phyloP scores from a whole-genome alignment of 1,140 invertebrate species.

The Calephelis virginiensis region DNA sequence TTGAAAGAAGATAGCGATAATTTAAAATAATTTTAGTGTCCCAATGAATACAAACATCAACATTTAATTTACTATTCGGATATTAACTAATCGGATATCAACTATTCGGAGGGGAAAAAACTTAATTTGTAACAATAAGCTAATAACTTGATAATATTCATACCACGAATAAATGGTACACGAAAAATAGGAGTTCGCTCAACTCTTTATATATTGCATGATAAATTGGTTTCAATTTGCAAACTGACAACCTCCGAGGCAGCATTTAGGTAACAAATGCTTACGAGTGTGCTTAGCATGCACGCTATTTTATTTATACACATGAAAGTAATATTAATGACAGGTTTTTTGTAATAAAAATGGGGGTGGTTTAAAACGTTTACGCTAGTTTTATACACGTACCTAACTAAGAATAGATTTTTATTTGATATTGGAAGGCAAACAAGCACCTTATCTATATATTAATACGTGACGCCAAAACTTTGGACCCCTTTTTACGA shows the following conservation, averaged over 20 bases:
- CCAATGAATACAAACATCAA: no score
- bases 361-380: neutral
- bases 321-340: conserved; percentile 19
- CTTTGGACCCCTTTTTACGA: no score
- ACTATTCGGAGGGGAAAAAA: no score
- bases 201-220: conserved; percentile 57
- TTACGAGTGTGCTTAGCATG: conserved; percentile 54
- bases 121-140: neutral
- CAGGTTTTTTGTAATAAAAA: conserved; percentile 11
- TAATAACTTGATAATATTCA: conserved; percentile 6
- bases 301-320: conserved; percentile 45
- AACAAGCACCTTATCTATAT: no score
- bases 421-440: no score
- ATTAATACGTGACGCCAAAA: no score
- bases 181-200: conserved; percentile 47
- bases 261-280: conserved; percentile 69
- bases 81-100: no score
- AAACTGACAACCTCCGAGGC: conserved; percentile 59
- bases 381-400: neutral
- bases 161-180: conserved; percentile 18
- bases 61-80: no score
- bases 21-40: no score
- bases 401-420: no score
- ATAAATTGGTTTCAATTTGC: conserved; percentile 72
- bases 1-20: no score